Evolutionary conservation across 2,113 vertebrate genomes (phyloP).

Genomic region (Machaerirhynchus nigripectus): DNA sequence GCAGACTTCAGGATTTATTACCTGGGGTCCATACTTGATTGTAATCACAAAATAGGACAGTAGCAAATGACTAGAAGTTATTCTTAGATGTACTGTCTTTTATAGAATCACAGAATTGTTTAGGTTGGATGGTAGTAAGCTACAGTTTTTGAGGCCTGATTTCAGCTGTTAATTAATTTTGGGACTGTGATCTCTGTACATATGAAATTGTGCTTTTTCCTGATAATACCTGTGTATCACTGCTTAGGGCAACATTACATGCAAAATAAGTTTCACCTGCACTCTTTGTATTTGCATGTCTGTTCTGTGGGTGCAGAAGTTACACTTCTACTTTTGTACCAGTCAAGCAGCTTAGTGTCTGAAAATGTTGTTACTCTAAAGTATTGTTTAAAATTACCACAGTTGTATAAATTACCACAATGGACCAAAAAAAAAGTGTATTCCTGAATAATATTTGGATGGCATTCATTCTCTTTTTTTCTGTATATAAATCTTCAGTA

Average conservation of each 20-base stretch:
- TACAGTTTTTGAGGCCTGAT: slow-evolving; percentile 8
- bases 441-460: neutral
- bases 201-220: neutral
- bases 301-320: neutral
- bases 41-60: neutral
- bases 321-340: neutral
- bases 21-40: neutral
- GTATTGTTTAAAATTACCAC: neutral
- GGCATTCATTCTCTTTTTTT: neutral
- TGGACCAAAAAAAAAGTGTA: neutral
- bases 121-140: neutral
- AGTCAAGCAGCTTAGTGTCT: neutral
- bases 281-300: neutral
- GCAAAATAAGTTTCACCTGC: neutral
- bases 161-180: neutral
- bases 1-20: neutral
- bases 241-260: neutral
- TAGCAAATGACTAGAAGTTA: neutral
- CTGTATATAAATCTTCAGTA: neutral
- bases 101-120: neutral
- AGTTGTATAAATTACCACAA: neutral
- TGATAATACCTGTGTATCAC: neutral
- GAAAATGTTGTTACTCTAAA: neutral
- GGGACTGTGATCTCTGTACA: neutral
- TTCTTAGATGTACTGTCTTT: neutral